These are phyloP conservation scores for Stichodactyla mertensii DNA, from an alignment of 64 coral and sea anemone species.

Conservation along the genomic window DNA sequence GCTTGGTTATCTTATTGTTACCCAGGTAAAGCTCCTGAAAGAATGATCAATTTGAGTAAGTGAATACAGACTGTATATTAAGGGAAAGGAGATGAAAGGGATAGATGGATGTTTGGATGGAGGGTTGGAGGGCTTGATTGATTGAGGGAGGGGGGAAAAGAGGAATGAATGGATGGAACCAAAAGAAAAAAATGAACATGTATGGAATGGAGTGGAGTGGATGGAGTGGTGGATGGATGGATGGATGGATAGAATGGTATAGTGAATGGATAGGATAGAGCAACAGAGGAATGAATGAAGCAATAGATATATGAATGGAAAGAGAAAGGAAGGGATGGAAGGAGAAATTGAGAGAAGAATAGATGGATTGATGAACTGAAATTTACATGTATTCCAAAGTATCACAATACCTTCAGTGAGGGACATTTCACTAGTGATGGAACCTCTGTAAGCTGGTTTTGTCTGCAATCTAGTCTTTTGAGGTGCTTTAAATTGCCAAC, in stretches of 20 bases:
- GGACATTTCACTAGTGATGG: constrained; percentile 66
- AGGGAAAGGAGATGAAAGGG: no score
- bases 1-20: constrained; percentile 57
- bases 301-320: background rate
- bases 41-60: background rate
- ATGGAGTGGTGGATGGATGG: background rate
- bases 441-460: constrained; percentile 66
- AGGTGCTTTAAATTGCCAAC: constrained; percentile 16
- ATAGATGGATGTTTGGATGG: background rate
- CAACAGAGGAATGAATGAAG: background rate
- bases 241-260: background rate
- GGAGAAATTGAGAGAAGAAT: background rate
- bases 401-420: constrained; percentile 61
- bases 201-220: background rate
- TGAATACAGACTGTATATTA: background rate
- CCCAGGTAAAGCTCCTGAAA: constrained; percentile 88
- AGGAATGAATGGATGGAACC: background rate
- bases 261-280: background rate
- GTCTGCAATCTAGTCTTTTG: constrained; percentile 82
- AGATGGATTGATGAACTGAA: background rate
- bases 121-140: background rate
- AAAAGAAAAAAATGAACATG: background rate
- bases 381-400: no score
- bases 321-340: background rate
- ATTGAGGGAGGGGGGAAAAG: background rate